phyloP scores from a whole-genome alignment of 2,113 vertebrate species.

The Otus sunia region DNA sequence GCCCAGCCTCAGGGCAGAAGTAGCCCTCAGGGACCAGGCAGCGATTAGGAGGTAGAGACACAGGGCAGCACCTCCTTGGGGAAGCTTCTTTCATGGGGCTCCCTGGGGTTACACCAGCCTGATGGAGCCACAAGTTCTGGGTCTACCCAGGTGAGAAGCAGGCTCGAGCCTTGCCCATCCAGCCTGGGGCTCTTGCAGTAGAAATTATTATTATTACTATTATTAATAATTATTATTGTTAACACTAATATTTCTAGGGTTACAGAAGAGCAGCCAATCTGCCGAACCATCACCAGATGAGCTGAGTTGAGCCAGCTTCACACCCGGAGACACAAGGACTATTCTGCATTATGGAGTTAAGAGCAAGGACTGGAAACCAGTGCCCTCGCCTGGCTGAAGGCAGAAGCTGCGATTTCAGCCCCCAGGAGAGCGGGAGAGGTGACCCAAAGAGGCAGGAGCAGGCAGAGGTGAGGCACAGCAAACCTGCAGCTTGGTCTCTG shows the following conservation, averaged over 20 bases:
- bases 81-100: not conserved
- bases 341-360: not conserved
- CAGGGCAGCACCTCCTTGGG: not conserved
- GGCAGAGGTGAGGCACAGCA: not conserved
- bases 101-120: not conserved
- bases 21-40: not conserved
- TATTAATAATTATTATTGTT: not conserved
- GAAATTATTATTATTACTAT: not conserved
- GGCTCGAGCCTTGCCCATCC: not conserved
- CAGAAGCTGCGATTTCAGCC: not conserved
- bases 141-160: not conserved
- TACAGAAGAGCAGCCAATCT: not conserved
- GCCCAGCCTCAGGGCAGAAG: not conserved
- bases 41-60: not conserved
- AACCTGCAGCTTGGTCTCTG: not conserved
- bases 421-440: not conserved
- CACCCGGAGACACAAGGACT: not conserved
- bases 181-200: not conserved
- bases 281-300: rapidly evolving
- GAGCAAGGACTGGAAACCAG: not conserved
- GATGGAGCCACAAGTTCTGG: not conserved
- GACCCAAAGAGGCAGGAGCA: not conserved
- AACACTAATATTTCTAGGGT: not conserved
- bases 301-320: not conserved
- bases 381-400: not conserved